Evolutionary conservation across 2,888 invertebrate species (phyloP), one percentile per base, ranked within the genome.

Genomic region (Chouioia cunea): DNA sequence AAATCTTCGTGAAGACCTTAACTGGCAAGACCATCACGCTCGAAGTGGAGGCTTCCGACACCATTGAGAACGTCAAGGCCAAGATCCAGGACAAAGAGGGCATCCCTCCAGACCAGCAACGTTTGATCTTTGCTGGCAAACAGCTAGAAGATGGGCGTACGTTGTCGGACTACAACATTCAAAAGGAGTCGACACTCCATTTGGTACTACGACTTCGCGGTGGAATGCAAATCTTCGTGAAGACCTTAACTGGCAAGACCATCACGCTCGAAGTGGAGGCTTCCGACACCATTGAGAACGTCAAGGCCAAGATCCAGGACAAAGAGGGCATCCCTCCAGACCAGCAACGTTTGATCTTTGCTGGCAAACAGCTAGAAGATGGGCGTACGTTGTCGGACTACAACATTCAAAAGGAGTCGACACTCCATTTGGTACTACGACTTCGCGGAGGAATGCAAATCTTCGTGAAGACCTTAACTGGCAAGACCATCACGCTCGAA

Each of bases 121-220:
- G 95, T 81, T 88, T 96, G 86, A 96, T 96, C 87, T 97, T 97
- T 86, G 96, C 96, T 78, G 97, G 97, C 68, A 97, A 97, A 86
- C 97, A 97, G 87, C 87, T 97, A 82, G 97, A 97, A 88, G 97
- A 97, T 90, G 97, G 96, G 1, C 91, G 96, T 64, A 97, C 97
- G 2, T 88, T 97, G 46, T 94, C 94, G 0, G 97, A 97, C 84
- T 97, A 97, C 87, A 97, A 97, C 86, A 97, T 97, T 83, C 96
- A 97, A 87, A 96, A 97, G 86, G 95, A 96, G 86, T 95, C 95
- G 0, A 96, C 96, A 0, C 89, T 96, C 71, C 96, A 96, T 85
- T 88, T 96, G 83, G 95, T 96, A 81, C 88, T 96, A 75, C 90
- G 97, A 79, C 90, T 97, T 71, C 90, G 96, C 78, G 98, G 98